phyloP scores from a whole-genome alignment of 1,140 invertebrate species.

The Drosophila busckii region DNA sequence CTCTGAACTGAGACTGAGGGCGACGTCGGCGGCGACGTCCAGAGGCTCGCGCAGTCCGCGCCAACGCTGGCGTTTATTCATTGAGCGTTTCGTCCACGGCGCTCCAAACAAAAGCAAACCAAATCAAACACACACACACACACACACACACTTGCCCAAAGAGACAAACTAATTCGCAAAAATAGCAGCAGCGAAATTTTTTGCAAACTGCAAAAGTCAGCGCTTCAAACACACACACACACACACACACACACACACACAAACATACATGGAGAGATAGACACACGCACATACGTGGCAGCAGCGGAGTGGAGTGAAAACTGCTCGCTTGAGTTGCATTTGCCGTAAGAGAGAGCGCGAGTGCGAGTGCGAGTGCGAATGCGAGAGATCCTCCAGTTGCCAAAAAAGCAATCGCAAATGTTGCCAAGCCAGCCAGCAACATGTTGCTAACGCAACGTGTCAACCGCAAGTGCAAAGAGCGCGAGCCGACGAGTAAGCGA shows the following conservation, averaged over 20 bases:
- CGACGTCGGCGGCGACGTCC: conserved; percentile 18
- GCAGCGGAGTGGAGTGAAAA: conserved; percentile 32
- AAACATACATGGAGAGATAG: background rate
- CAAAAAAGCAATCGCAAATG: conserved; percentile 12
- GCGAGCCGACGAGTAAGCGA: background rate
- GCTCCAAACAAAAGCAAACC: conserved; percentile 70
- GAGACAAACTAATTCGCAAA: conserved; percentile 4
- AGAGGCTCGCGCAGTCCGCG: conserved; percentile 4
- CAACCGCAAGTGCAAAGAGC: background rate
- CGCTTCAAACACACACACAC: conserved; percentile 19
- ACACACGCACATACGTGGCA: conserved; percentile 5
- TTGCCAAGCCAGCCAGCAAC: conserved; percentile 27
- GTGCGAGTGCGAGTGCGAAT: background rate
- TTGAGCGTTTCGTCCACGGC: conserved; percentile 36
- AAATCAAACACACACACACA: conserved; percentile 52
- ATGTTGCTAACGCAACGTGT: conserved; percentile 11
- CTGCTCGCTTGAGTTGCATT: conserved; percentile 18
- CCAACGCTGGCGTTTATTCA: conserved; percentile 6
- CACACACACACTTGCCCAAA: conserved; percentile 4
- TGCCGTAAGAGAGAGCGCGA: conserved; percentile 14
- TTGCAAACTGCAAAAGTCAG: conserved; percentile 39
- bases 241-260: conserved; percentile 3
- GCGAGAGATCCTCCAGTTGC: conserved; percentile 35
- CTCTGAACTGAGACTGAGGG: conserved; percentile 34
- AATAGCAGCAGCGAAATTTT: conserved; percentile 10